These are phyloP conservation scores for Andrena haemorrhoa DNA, from an alignment of 2,888 invertebrate genomes.

Conservation along the genomic window DNA sequence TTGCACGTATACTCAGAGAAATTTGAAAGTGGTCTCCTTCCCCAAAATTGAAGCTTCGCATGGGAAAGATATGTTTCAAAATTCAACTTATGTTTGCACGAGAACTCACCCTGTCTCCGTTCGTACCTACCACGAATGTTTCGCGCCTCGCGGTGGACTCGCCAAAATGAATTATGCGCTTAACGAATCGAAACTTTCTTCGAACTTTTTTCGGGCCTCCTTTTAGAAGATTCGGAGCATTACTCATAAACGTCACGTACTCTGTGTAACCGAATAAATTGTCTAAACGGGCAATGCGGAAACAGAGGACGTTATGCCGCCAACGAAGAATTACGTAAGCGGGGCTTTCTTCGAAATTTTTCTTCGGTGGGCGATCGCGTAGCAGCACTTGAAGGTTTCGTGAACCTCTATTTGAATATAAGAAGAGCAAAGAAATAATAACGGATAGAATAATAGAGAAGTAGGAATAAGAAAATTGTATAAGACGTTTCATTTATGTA, in stretches of 20 bases:
- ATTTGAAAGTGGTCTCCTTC: too few relatives aligned
- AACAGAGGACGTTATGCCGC: slow-evolving; percentile 30
- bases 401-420: background rate
- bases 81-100: too few relatives aligned
- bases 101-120: too few relatives aligned
- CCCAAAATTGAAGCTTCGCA: too few relatives aligned
- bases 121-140: too few relatives aligned
- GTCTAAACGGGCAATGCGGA: slow-evolving; percentile 53
- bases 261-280: slow-evolving; percentile 57
- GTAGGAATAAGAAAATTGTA: too few relatives aligned
- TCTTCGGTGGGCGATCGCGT: background rate
- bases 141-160: too few relatives aligned
- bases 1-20: too few relatives aligned
- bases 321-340: slow-evolving; percentile 37
- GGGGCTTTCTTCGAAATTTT: slow-evolving; percentile 43
- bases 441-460: too few relatives aligned
- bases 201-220: slow-evolving; percentile 32
- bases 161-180: slow-evolving; percentile 30
- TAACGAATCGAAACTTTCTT: slow-evolving; percentile 45
- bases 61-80: too few relatives aligned
- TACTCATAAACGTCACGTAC: slow-evolving; percentile 57
- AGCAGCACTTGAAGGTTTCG: slow-evolving; percentile 14
- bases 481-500: too few relatives aligned
- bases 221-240: slow-evolving; percentile 37
- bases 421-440: background rate